These are phyloP conservation scores for Peromyscus maniculatus DNA, from an alignment of 2,113 vertebrate genomes.

Conservation along the genomic window DNA sequence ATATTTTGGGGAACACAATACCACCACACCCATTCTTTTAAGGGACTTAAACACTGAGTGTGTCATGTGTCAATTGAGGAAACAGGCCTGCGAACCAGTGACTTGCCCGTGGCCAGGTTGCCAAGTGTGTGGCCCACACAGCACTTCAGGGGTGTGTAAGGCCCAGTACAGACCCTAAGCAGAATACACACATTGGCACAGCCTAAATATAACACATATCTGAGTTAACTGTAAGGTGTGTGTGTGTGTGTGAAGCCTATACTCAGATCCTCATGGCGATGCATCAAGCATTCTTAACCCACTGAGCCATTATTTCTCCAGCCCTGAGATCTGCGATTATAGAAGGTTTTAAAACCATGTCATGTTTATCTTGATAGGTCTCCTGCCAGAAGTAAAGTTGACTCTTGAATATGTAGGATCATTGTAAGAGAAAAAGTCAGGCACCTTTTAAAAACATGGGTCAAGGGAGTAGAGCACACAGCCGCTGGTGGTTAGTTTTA, in stretches of 20 bases:
- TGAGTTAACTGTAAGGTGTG: not conserved
- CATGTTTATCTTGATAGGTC: not conserved
- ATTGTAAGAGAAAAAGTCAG: not conserved
- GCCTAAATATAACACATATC: not conserved
- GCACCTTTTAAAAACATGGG: not conserved
- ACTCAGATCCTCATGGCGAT: not conserved
- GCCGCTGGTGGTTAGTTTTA: not conserved
- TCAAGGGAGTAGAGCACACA: too few species aligned
- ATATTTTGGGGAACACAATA: too few species aligned
- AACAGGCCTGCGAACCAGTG: not conserved
- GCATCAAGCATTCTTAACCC: not conserved
- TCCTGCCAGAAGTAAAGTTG: slow-evolving; percentile 5
- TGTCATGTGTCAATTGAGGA: not conserved
- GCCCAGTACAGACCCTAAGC: not conserved
- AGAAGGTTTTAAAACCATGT: not conserved
- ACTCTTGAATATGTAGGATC: too few species aligned
- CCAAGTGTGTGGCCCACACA: not conserved
- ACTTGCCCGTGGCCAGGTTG: not conserved
- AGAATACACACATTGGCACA: too few species aligned
- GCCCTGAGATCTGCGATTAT: not conserved
- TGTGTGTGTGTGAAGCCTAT: not conserved
- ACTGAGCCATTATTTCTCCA: not conserved
- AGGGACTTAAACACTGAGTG: not conserved
- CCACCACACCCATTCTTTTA: too few species aligned
- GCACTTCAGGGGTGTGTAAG: accelerated